Evolutionary conservation across 2,888 invertebrate species (phyloP), one percentile per base, ranked within the genome.

Genomic region (Tenthredo distinguenda): DNA sequence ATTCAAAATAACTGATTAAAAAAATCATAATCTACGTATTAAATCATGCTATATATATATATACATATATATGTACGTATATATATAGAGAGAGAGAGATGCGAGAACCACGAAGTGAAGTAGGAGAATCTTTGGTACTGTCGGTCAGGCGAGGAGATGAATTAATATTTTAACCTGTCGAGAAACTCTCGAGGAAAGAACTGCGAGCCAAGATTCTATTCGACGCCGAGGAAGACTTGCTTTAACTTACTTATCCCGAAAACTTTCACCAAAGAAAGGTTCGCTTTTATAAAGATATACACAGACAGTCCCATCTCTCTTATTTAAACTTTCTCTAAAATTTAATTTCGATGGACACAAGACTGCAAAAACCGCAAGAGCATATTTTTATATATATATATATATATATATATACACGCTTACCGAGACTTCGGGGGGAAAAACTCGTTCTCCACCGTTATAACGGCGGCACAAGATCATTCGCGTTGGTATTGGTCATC

Each of bases 261-360:
- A 68, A 68, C 68, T 68, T 68, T 68, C 68, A 68, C 68, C 18
- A 34, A 68, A 34, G 68, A 68, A 34, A 34, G 68, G 68, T 31
- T 50, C 31, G 2, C 62, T n/a, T 62, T n/a, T 55, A 55, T 55
- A 7, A 7, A n/a, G 2, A 55, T n/a, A 55, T 50, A 50, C 21
- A 55, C 1, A n/a, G 1, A 55, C n/a, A 1, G 1, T 5, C 6
- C 55, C 31, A 21, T 37, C 12, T 62, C 81, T 81, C 62, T 40
- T 81, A 81, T 81, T 81, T 81, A 81, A 81, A 62, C 81, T 81
- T 81, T 81, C 81, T 62, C 81, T 81, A 62, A 26, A 81, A 81
- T 81, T 81, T 26, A 81, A 81, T 68, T 34, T 68, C 68, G 68
- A 34, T 7, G 26, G 6, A 34, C 34, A 65, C 3, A 12, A 65